Conservation (phyloP, 1,140 invertebrate species). For the Octopus bimaculoides region DNA sequence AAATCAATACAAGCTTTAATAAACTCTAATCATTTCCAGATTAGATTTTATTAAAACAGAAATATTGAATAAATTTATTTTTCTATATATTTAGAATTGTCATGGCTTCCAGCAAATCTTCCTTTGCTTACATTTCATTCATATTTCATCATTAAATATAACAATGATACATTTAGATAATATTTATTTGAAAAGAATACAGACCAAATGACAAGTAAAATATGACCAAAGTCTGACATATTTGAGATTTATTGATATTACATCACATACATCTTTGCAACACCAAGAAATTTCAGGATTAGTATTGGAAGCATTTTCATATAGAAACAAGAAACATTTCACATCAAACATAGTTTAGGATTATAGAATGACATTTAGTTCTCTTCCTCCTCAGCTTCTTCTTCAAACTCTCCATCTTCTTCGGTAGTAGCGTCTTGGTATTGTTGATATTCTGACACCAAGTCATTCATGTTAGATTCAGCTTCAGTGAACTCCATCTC, state of each 20-base stretch:
- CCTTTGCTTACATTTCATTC: too few relatives aligned
- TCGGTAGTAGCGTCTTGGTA: slow-evolving; percentile 54
- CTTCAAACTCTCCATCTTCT: slow-evolving; percentile 47
- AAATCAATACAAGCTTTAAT: too few relatives aligned
- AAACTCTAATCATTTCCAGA: too few relatives aligned
- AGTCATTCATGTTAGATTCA: slow-evolving; percentile 77
- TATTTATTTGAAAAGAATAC: too few relatives aligned
- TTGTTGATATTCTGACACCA: slow-evolving; percentile 79
- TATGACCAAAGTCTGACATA: too few relatives aligned
- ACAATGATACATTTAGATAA: too few relatives aligned
- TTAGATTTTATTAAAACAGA: too few relatives aligned
- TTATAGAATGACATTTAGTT: not conserved
- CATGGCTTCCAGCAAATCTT: not conserved
- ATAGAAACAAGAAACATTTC: not conserved
- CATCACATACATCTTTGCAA: too few relatives aligned
- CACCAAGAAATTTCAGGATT: not conserved
- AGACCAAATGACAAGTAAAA: too few relatives aligned
- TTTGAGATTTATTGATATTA: too few relatives aligned
- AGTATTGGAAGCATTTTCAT: not conserved
- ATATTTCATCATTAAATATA: too few relatives aligned
- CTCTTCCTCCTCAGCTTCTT: slow-evolving; percentile 59
- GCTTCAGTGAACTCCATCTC: slow-evolving; percentile 78
- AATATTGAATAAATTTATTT: not conserved
- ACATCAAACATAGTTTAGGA: not conserved
- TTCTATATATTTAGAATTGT: not conserved